Percentiles rank a stretch among this genome's conserved stretches.
Evolutionary conservation across 1,140 invertebrate species (phyloP).

Genomic region (Neoseiulus cucumeris): DNA sequence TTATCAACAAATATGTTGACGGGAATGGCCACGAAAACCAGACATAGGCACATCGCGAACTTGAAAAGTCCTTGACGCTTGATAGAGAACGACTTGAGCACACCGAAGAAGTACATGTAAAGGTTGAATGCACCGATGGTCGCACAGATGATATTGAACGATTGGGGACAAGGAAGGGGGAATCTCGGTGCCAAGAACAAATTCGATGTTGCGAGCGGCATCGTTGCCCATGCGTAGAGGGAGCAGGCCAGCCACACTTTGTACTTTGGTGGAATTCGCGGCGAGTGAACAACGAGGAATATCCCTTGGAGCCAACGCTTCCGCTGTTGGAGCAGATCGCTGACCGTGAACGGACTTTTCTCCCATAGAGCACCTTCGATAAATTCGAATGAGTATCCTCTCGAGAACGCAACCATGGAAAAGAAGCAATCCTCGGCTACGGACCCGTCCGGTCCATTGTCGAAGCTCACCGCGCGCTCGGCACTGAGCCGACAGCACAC

Average conservation of each 20-base stretch:
- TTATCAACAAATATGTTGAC: slow-evolving; percentile 83
- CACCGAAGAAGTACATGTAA: slow-evolving; percentile 90
- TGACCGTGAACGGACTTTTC: slow-evolving; percentile 75
- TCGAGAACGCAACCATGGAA: slow-evolving; percentile 31
- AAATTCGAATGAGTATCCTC: slow-evolving; percentile 29
- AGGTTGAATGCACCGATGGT: slow-evolving; percentile 75
- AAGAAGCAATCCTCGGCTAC: slow-evolving; percentile 38
- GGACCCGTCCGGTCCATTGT: slow-evolving; percentile 34
- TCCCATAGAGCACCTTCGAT: slow-evolving; percentile 36
- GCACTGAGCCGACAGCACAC: slow-evolving; percentile 30
- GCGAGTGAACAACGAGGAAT: slow-evolving; percentile 73
- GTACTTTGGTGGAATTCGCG: slow-evolving; percentile 53
- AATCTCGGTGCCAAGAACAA: slow-evolving; percentile 57
- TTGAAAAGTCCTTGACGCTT: slow-evolving; percentile 57
- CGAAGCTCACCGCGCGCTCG: slow-evolving; percentile 32
- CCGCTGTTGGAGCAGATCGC: slow-evolving; percentile 82
- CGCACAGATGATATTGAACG: slow-evolving; percentile 62
- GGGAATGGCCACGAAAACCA: slow-evolving; percentile 67
- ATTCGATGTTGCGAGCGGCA: slow-evolving; percentile 77
- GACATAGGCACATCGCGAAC: slow-evolving; percentile 56
- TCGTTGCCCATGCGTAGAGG: slow-evolving; percentile 83
- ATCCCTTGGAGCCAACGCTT: slow-evolving; percentile 88
- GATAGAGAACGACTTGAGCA: slow-evolving; percentile 77
- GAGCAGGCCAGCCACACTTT: slow-evolving; percentile 69
- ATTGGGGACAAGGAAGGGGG: slow-evolving; percentile 57